These are phyloP conservation scores for Trypoxylus dichotomus DNA, from an alignment of 1,140 invertebrate genomes.

Conservation along the genomic window DNA sequence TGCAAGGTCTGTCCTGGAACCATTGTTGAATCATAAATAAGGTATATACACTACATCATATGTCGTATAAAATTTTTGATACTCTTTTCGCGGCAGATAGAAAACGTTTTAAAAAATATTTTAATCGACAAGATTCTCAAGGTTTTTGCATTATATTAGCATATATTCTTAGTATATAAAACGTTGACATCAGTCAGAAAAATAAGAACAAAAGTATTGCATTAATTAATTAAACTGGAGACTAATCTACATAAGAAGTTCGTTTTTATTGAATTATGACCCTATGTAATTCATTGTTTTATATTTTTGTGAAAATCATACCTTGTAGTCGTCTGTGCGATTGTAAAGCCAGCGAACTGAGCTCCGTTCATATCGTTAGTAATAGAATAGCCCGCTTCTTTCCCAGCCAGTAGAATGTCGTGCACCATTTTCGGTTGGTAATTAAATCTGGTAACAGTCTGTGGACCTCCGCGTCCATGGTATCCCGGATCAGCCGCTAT, in stretches of 20 bases:
- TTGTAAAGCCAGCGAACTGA: constrained; percentile 52
- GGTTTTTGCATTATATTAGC: neutral
- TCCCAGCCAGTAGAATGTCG: constrained; percentile 63
- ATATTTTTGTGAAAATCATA: constrained; percentile 24
- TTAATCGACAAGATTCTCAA: no score
- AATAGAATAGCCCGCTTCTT: constrained; percentile 58
- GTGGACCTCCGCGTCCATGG: constrained; percentile 55
- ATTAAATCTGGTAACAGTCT: constrained; percentile 57
- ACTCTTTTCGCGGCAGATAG: neutral
- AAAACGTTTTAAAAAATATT: no score
- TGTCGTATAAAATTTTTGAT: no score
- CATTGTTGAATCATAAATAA: neutral
- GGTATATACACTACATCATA: neutral
- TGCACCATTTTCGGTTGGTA: constrained; percentile 57
- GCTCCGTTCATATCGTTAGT: constrained; percentile 63
- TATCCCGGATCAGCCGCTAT: constrained; percentile 51
- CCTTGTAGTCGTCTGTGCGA: constrained; percentile 50
- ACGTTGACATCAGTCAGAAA: no score
- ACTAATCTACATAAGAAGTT: no score
- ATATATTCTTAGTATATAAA: neutral
- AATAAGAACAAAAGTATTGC: no score
- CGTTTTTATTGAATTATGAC: no score
- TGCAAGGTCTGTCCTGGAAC: neutral
- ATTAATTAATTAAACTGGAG: no score
- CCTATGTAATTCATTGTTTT: neutral